Evolutionary conservation across 1,140 invertebrate genomes (phyloP), one percentile per base, ranked within the genome.

Genomic region (Brachionus calyciflorus): DNA sequence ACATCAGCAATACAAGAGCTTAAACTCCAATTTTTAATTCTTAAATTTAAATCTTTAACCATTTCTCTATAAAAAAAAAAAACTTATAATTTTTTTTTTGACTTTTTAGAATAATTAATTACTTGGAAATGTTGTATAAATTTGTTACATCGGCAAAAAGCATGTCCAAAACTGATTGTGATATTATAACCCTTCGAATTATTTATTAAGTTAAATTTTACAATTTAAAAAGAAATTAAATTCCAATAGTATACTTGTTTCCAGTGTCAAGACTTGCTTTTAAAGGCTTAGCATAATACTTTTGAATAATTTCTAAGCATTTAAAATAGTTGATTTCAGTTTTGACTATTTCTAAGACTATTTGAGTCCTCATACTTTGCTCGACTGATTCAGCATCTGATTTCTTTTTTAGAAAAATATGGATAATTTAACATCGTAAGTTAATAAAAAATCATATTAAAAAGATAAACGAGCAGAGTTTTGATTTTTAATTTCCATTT

Each of bases 241-340:
- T 49, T 49, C 19, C 17, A 49, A 49, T 49, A n/a, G 6, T 2
- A 49, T 49, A 60, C 55, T 60, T 60, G 33, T 65, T 65, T 10
- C 40, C 40, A 12, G 60, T 19, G 10, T 65, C 60, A 4, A 65
- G 3, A 1, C 60, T 24, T 24, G 60, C 33, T 65, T 46, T 65
- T 12, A 65, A 41, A 40, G 69, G 69, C 28, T 73, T 73, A 3
- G 33, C 44, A 51, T 73, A 73, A 14, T 37, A 73, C 10, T 51
- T 51, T 49, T 73, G 69, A 33, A 73, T 49, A 17, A 55, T 73
- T 51, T 73, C 69, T 14, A 73, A 49, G n/a, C 7, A 40, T 73
- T 73, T 73, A 14, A 73, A 40, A 24, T 51, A 73, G 28, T 49
- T 37, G 24, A 49, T 40, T 30, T 73, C 69, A 3, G 69, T 40